A percentile compares a stretch with the other conserved stretches of the same genome.
Conservation (phyloP, 2,113 vertebrate species). For the Strigops habroptila region DNA sequence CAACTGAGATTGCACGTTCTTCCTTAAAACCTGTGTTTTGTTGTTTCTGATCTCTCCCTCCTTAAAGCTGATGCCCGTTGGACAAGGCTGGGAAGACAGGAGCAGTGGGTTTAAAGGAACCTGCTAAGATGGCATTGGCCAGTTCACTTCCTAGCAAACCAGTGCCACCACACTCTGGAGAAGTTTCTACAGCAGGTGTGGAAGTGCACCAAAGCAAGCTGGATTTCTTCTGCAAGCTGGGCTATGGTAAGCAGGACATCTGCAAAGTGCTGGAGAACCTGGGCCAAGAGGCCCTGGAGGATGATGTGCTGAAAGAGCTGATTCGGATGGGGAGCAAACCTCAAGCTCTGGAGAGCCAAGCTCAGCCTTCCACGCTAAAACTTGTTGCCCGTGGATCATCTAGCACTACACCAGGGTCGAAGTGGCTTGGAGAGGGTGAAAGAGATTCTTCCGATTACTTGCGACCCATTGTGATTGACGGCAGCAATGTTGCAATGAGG, state of each 20-base stretch:
- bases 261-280: constrained; percentile 83
- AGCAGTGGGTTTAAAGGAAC: neutral
- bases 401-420: neutral
- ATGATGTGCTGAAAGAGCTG: constrained; percentile 88
- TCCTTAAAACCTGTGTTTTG: neutral
- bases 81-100: neutral
- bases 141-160: neutral
- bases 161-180: neutral
- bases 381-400: constrained; percentile 77
- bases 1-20: neutral
- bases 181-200: constrained; percentile 17
- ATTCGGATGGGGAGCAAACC: constrained; percentile 82
- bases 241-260: constrained; percentile 80
- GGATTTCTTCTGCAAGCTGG: constrained; percentile 88
- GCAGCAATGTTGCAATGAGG: constrained; percentile 95
- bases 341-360: neutral
- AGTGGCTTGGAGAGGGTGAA: neutral
- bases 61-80: neutral
- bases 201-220: constrained; percentile 76
- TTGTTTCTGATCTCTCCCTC: neutral
- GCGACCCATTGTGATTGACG: constrained; percentile 87
- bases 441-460: constrained; percentile 13
- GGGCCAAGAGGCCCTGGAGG: constrained; percentile 81
- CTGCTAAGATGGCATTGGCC: neutral
- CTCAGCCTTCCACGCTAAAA: constrained; percentile 19